Evolutionary conservation across 2,113 vertebrate species (phyloP).

Genomic region (Ictalurus furcatus): DNA sequence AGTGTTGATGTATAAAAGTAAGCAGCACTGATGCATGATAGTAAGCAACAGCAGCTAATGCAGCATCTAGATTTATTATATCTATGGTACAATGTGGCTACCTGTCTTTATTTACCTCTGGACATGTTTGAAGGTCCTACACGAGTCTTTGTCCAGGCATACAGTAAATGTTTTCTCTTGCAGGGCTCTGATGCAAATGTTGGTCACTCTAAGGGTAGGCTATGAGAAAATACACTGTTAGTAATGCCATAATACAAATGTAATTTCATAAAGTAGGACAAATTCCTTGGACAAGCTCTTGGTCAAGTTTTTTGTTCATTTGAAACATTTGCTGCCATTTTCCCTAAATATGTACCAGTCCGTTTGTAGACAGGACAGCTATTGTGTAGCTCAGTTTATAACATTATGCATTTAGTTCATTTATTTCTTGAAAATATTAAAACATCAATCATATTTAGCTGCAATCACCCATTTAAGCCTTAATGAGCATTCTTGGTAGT

Average conservation of each 20-base stretch:
- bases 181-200: conserved; percentile 73
- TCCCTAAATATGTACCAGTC: neutral
- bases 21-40: neutral
- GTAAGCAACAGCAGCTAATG: neutral
- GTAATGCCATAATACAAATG: neutral
- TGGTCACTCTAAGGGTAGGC: conserved; percentile 69
- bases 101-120: conserved; percentile 68
- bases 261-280: neutral
- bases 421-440: neutral
- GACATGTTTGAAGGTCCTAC: conserved; percentile 76
- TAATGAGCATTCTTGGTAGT: neutral
- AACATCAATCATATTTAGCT: neutral
- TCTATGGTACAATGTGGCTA: neutral
- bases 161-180: conserved; percentile 76
- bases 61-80: neutral
- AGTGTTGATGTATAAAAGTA: neutral
- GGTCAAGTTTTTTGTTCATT: neutral
- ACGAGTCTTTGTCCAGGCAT: conserved; percentile 79
- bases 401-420: neutral
- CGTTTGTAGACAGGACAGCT: neutral
- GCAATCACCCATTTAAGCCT: neutral
- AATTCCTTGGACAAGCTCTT: neutral
- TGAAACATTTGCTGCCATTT: neutral
- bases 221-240: conserved; percentile 44
- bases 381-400: neutral